Percentiles rank a stretch among this genome's conserved stretches.
phyloP scores from a whole-genome alignment of 2,113 vertebrate genomes.

The Antennarius striatus region DNA sequence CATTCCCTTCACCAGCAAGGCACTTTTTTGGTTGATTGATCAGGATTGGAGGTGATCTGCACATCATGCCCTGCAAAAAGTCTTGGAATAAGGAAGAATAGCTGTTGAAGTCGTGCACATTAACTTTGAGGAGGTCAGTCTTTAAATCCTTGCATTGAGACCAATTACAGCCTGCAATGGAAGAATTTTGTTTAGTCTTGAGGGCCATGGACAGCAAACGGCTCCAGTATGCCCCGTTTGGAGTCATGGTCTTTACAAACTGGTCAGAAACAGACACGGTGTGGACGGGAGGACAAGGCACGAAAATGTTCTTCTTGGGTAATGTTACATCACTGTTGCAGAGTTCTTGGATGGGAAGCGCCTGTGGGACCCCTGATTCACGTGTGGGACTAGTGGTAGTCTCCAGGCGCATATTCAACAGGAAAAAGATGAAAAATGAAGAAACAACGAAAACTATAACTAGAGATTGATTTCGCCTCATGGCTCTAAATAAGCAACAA shows the following conservation, averaged over 20 bases:
- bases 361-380: not conserved
- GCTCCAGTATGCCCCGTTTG: constrained; percentile 76
- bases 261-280: constrained; percentile 33
- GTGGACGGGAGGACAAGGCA: rapidly evolving
- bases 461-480: constrained; percentile 32
- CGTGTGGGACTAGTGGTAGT: not conserved
- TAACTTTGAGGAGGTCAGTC: constrained; percentile 58
- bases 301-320: not conserved
- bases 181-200: not conserved
- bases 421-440: constrained; percentile 57
- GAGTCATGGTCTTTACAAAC: constrained; percentile 53
- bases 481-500: constrained; percentile 15
- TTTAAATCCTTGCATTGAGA: constrained; percentile 51
- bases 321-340: rapidly evolving
- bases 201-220: constrained; percentile 53
- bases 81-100: constrained; percentile 62
- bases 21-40: constrained; percentile 78
- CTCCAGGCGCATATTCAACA: constrained; percentile 36
- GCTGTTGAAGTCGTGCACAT: constrained; percentile 69
- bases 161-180: not conserved
- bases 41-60: constrained; percentile 68
- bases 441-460: constrained; percentile 28
- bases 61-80: constrained; percentile 76
- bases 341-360: not conserved
- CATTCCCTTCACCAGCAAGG: not conserved